Conservation (phyloP, 2,888 invertebrate species). For the Hirtodrosophila histrioides region DNA sequence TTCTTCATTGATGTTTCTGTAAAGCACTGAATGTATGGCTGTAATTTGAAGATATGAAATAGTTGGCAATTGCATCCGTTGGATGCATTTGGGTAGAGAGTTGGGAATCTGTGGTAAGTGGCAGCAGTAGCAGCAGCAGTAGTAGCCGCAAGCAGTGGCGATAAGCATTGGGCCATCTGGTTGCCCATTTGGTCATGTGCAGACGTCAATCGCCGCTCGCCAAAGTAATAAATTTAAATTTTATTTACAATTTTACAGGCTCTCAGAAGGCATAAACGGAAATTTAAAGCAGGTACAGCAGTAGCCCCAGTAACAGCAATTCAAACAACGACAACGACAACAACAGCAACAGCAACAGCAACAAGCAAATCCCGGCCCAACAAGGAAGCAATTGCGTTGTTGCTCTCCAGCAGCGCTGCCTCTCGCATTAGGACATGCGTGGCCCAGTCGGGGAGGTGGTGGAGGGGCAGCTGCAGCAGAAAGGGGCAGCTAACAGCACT, state of each 20-base stretch:
- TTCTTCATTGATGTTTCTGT: too few relatives aligned
- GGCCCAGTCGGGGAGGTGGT: conserved; percentile 52
- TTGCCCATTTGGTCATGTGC: conserved; percentile 59
- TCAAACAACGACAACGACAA: conserved; percentile 27
- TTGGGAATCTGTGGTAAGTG: conserved; percentile 19
- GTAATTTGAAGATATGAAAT: too few relatives aligned
- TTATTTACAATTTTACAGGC: conserved; percentile 80
- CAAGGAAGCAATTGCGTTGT: conserved; percentile 71
- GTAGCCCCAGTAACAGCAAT: conserved; percentile 48
- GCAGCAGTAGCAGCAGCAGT: conserved; percentile 53
- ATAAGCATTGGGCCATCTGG: conserved; percentile 60
- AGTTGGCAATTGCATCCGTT: too few relatives aligned
- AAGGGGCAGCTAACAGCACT: conserved; percentile 66
- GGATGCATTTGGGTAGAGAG: too few relatives aligned
- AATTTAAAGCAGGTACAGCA: conserved; percentile 73
- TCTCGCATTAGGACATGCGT: conserved; percentile 78
- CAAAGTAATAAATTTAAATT: conserved; percentile 76
- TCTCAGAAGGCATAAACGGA: conserved; percentile 79
- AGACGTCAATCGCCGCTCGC: conserved; percentile 73
- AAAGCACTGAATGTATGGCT: too few relatives aligned
- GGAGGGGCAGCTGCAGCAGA: conserved; percentile 1
- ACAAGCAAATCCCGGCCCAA: conserved; percentile 50
- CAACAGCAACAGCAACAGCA: conserved; percentile 8
- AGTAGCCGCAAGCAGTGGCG: conserved; percentile 50
- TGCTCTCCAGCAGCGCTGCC: conserved; percentile 40